These are phyloP conservation scores for Andrena camellia DNA, from an alignment of 2,888 invertebrate species.

Conservation along the genomic window DNA sequence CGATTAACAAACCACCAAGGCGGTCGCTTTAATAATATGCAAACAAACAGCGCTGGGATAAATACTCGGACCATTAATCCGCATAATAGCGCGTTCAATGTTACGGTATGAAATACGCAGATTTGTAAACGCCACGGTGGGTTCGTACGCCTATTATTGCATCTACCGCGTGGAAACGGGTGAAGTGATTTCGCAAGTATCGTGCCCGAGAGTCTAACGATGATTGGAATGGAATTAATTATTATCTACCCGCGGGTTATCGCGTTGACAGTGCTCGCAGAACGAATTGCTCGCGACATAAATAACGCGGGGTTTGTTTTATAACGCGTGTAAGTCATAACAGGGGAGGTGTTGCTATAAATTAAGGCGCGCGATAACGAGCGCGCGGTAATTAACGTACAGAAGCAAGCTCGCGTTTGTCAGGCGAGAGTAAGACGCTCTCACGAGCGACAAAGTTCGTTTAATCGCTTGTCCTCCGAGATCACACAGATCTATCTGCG, in stretches of 20 bases:
- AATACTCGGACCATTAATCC: conserved; percentile 58
- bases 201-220: conserved; percentile 38
- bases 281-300: conserved; percentile 50
- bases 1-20: conserved; percentile 54
- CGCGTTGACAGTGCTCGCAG: conserved; percentile 26
- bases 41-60: conserved; percentile 52
- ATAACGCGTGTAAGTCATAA: conserved; percentile 61
- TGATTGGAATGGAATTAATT: conserved; percentile 63
- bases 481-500: neutral
- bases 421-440: conserved; percentile 41
- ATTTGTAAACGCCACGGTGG: conserved; percentile 34
- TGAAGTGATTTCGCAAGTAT: conserved; percentile 19
- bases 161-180: neutral
- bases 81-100: conserved; percentile 23
- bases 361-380: conserved; percentile 46
- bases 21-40: conserved; percentile 58
- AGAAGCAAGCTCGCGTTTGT: conserved; percentile 47
- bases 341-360: conserved; percentile 52
- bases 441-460: conserved; percentile 29
- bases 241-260: conserved; percentile 38
- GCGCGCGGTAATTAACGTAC: conserved; percentile 57
- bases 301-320: conserved; percentile 59
- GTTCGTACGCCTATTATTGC: neutral
- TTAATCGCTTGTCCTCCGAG: conserved; percentile 29
- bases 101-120: conserved; percentile 38